Evolutionary conservation across 2,113 vertebrate genomes (phyloP).

Genomic region (Phoenicopterus ruber): DNA sequence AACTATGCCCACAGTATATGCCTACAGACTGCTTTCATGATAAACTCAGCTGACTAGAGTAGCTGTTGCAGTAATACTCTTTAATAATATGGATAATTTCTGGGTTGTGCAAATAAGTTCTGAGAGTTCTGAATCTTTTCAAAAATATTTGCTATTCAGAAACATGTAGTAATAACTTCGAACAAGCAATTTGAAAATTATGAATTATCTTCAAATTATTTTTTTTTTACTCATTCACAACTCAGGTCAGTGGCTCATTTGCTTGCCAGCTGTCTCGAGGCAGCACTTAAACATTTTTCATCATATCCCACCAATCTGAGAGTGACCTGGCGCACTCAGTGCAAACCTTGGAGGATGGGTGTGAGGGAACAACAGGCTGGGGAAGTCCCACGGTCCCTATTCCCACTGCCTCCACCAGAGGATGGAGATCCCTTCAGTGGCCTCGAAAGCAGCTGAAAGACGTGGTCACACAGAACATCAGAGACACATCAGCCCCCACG

Average conservation of each 20-base stretch:
- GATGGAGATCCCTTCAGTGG: not conserved
- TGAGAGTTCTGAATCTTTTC: not conserved
- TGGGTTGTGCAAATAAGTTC: not conserved
- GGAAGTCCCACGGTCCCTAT: not conserved
- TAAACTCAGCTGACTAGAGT: not conserved
- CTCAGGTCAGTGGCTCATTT: not conserved
- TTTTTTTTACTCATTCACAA: not conserved
- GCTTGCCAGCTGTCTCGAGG: not conserved
- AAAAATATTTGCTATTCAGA: not conserved
- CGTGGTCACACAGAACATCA: not conserved
- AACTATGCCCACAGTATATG: not conserved
- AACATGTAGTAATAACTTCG: not conserved
- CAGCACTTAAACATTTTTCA: not conserved
- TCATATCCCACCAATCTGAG: not conserved
- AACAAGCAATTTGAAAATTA: not conserved
- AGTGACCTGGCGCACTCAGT: not conserved
- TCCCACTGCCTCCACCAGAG: not conserved
- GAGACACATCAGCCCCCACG: not conserved
- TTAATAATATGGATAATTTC: not conserved
- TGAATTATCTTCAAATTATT: not conserved
- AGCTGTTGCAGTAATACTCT: not conserved
- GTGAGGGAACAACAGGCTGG: not conserved
- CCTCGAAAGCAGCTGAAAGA: not conserved
- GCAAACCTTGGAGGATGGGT: not conserved
- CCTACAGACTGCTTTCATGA: not conserved